Evolutionary conservation across 2,888 invertebrate genomes (phyloP), one percentile per base, ranked within the genome.

Genomic region (Hydrotaea diabolus): DNA sequence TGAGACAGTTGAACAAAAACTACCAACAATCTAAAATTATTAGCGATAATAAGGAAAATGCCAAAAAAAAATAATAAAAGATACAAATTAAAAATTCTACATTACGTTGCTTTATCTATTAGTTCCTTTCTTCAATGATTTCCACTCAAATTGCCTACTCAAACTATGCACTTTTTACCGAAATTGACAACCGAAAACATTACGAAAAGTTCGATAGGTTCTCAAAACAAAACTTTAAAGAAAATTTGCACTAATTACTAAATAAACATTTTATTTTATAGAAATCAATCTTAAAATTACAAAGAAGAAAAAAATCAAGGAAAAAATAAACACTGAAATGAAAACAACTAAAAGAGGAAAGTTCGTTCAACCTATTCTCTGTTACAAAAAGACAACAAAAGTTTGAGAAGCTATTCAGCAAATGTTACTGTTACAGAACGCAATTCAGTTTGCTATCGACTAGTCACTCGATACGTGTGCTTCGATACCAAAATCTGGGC

Each of bases 1-100:
- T 77, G 82, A 85, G 77, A 82, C 82, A 81, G 73, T 79, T 82
- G 72, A 19, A 74, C 62, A 59, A 49, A 77, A 79, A 80, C 66
- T 79, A 59, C 1, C 3, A 39, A 73, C 77, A 77, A 79, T 77
- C 66, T 79, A 59, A 39, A 39, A 73, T 79, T 80, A 79, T 77
- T 80, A 85, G 79, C 79, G 76, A 77, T 49, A 79, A 66, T 72
- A 76, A 13, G 13, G 1, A 74, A 80, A 31, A 66, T 55, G 36
- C 15, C n/a, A 53, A 75, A 73, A 77, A 3, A 31, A 74, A 59
- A 66, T 57, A 17, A 69, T 80, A 21, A 31, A 66, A 64, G 71
- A 71, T 43, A 71, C 26, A 57, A 31, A n/a, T n/a, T n/a, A n/a
- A 64, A 55, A 73, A 71, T 66, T 57, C 62, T 74, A 46, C 26